These are phyloP conservation scores for Sarcophaga caerulescens DNA, from an alignment of 2,888 invertebrate genomes.

Conservation along the genomic window DNA sequence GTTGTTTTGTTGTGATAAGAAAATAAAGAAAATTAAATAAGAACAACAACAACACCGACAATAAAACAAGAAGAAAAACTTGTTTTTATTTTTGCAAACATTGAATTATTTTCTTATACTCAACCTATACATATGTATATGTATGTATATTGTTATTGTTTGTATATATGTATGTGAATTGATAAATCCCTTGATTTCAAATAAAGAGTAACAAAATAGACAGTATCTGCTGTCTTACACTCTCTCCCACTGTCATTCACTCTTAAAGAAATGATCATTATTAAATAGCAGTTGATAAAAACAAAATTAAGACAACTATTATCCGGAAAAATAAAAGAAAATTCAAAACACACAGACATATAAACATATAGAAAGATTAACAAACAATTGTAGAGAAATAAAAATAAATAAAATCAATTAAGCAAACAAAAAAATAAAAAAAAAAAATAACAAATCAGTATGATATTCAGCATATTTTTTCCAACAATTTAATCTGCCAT, in stretches of 20 bases:
- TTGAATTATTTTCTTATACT: background rate
- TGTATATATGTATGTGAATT: background rate
- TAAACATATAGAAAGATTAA: background rate
- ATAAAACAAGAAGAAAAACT: slow-evolving; percentile 14
- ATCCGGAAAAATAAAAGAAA: slow-evolving; percentile 14
- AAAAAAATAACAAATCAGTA: background rate
- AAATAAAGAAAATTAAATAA: slow-evolving; percentile 32
- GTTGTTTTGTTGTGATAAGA: slow-evolving; percentile 45
- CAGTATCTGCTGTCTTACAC: too few relatives aligned
- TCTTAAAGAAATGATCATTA: slow-evolving; percentile 18
- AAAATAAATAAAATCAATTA: slow-evolving; percentile 9
- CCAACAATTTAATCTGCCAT: background rate
- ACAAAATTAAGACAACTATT: background rate
- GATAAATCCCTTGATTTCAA: background rate
- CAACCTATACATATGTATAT: background rate
- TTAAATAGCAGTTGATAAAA: slow-evolving; percentile 43
- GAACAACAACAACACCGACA: background rate
- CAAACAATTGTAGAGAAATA: background rate
- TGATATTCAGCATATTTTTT: slow-evolving; percentile 37
- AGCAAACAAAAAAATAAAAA: background rate
- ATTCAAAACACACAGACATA: background rate
- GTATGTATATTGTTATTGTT: background rate
- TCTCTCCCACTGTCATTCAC: background rate
- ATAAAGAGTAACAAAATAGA: background rate
- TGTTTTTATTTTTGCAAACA: slow-evolving; percentile 41